Evolutionary conservation across 2,888 invertebrate genomes (phyloP).

Genomic region (Cantharis nigra): DNA sequence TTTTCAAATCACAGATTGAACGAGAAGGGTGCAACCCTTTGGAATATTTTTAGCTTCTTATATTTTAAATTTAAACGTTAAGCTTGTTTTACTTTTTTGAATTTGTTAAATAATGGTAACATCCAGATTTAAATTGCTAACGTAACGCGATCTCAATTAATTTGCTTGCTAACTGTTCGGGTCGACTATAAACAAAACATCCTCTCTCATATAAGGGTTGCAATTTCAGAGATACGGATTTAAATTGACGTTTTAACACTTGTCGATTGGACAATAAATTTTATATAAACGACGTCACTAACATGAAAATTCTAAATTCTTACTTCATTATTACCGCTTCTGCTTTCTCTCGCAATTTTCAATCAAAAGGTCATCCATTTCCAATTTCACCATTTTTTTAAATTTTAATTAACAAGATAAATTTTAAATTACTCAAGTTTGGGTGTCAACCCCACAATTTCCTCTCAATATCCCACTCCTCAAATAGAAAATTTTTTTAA

Average conservation of each 20-base stretch:
- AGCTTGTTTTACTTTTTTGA: neutral
- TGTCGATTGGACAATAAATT: neutral
- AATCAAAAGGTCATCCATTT: too few species aligned
- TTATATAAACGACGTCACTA: neutral
- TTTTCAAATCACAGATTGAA: conserved; percentile 46
- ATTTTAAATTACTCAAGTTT: too few species aligned
- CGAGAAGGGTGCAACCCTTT: conserved; percentile 38
- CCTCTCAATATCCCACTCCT: too few species aligned
- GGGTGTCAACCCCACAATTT: too few species aligned
- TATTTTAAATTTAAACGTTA: neutral
- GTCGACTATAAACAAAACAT: neutral
- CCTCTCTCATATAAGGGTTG: neutral
- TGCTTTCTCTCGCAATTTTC: neutral
- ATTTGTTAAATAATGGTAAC: neutral
- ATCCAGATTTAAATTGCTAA: neutral
- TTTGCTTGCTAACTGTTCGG: neutral
- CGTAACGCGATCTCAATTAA: neutral
- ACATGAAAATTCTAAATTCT: neutral
- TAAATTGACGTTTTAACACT: neutral
- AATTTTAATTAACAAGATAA: too few species aligned
- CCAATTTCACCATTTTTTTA: too few species aligned
- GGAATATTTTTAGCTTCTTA: conserved; percentile 13
- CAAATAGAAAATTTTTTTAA: too few species aligned
- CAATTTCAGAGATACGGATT: neutral
- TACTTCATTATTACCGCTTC: neutral